Conservation (phyloP, 2,888 invertebrate genomes). For the Polydrusus tereticollis region DNA sequence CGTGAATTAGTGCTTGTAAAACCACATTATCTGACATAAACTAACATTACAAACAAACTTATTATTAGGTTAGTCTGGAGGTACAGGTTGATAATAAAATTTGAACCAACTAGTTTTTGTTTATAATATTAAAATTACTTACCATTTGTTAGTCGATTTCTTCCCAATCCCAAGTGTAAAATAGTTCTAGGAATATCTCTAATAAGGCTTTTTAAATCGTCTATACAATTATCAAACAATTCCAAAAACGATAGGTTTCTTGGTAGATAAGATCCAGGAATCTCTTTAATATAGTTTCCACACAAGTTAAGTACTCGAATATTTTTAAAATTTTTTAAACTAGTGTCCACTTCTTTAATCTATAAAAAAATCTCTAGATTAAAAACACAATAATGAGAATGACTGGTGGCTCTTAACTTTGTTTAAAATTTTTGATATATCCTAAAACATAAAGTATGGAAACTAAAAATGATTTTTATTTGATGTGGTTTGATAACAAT, state of each 20-base stretch:
- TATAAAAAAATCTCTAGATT: constrained; percentile 56
- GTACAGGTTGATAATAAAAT: too few relatives aligned
- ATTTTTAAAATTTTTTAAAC: constrained; percentile 64
- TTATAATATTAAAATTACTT: constrained; percentile 48
- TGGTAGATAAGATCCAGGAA: constrained; percentile 66
- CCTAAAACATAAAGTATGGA: too few relatives aligned
- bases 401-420: too few relatives aligned
- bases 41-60: too few relatives aligned
- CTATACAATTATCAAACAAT: constrained; percentile 69
- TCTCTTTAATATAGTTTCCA: constrained; percentile 64
- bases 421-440: too few relatives aligned
- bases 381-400: neutral
- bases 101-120: too few relatives aligned
- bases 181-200: constrained; percentile 65
- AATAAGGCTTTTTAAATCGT: constrained; percentile 62
- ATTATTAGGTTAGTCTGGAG: too few relatives aligned
- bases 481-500: too few relatives aligned
- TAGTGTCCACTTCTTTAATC: constrained; percentile 69
- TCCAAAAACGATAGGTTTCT: constrained; percentile 67
- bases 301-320: constrained; percentile 68
- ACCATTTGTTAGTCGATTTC: constrained; percentile 67
- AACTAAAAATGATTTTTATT: too few relatives aligned
- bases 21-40: too few relatives aligned
- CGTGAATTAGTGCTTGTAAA: too few relatives aligned
- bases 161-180: constrained; percentile 69